phyloP scores from a whole-genome alignment of 2,113 vertebrate species.

The Gymnorhina tibicen region DNA sequence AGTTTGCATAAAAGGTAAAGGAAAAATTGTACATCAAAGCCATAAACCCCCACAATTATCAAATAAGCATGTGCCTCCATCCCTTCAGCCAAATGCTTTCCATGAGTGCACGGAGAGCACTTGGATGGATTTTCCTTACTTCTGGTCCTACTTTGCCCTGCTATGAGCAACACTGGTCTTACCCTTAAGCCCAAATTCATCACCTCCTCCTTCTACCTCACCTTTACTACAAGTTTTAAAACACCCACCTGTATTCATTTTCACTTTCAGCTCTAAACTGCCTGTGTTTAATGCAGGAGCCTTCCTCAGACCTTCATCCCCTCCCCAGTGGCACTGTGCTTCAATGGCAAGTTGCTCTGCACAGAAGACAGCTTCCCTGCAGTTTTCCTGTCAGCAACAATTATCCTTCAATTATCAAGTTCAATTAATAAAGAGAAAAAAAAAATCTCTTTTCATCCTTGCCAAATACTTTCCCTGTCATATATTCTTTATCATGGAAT shows the following conservation, averaged over 20 bases:
- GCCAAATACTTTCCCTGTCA: not conserved
- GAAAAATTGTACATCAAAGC: not conserved
- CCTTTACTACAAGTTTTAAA: not conserved
- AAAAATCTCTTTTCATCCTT: not conserved
- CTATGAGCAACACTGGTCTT: not conserved
- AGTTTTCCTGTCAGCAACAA: not conserved
- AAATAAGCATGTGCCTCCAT: not conserved
- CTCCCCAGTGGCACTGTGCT: fast-evolving
- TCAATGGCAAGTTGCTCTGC: not conserved
- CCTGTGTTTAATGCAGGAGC: not conserved
- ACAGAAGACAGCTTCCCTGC: not conserved
- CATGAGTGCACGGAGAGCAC: not conserved
- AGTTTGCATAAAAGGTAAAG: not conserved
- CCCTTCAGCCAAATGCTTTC: not conserved
- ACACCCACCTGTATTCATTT: not conserved
- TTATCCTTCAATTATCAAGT: not conserved
- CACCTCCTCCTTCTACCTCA: not conserved
- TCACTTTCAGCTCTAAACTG: not conserved
- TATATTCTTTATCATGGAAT: not conserved
- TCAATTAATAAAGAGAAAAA: not conserved
- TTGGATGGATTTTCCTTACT: not conserved
- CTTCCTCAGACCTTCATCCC: not conserved
- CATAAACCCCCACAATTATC: not conserved
- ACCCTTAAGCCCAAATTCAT: not conserved
- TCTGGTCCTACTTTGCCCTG: not conserved